A percentile compares a stretch with the other conserved stretches of the same genome.
phyloP scores from a whole-genome alignment of 2,113 vertebrate genomes.

The Aleadryas rufinucha region DNA sequence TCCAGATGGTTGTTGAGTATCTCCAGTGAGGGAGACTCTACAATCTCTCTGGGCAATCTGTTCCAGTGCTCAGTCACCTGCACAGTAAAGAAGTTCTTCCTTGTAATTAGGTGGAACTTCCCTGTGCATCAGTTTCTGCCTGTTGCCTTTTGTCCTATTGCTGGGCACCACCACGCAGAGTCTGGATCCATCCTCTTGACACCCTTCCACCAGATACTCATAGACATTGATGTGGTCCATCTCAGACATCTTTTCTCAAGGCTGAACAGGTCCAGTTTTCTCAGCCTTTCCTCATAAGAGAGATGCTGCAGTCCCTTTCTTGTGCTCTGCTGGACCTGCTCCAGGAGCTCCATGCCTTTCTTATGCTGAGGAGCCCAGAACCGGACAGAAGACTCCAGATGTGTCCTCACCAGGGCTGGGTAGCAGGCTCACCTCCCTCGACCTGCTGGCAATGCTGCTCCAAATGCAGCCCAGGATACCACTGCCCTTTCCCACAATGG shows the following conservation, averaged over 20 bases:
- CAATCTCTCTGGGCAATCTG: not conserved
- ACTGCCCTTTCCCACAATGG: not conserved
- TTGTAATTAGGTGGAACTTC: not conserved
- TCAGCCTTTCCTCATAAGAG: not conserved
- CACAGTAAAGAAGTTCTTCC: not conserved
- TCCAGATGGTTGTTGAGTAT: not conserved
- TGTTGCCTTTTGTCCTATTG: not conserved
- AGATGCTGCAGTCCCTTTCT: not conserved
- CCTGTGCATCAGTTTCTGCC: not conserved
- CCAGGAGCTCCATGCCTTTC: rapidly evolving
- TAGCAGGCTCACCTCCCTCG: not conserved
- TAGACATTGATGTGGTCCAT: not conserved
- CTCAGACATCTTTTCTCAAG: not conserved
- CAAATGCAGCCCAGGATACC: not conserved
- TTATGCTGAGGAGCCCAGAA: not conserved
- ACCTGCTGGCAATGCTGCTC: not conserved
- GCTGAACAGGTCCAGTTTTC: not conserved
- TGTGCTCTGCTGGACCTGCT: rapidly evolving
- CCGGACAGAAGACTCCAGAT: not conserved
- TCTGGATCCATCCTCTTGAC: not conserved
- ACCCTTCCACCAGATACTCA: not conserved
- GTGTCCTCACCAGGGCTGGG: too few relatives aligned
- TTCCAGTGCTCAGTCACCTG: not conserved
- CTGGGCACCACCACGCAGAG: not conserved
- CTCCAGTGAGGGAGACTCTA: not conserved